Conservation (phyloP, 2,888 invertebrate species). For the Ischnura elegans region DNA sequence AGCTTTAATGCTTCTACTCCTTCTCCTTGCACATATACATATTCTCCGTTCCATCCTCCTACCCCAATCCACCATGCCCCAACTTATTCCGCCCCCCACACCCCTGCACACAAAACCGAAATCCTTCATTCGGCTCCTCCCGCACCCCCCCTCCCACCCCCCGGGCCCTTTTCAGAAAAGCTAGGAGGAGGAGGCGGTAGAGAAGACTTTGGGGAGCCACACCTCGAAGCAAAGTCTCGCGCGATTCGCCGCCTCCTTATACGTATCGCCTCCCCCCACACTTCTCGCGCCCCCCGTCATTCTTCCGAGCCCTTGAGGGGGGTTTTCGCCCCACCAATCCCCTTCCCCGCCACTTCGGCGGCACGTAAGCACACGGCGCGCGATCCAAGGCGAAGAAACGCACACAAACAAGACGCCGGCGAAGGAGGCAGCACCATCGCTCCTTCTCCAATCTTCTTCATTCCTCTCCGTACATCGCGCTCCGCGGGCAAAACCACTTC, state of each 20-base stretch:
- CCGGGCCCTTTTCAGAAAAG: conserved; percentile 32
- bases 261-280: conserved; percentile 36
- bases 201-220: too few relatives aligned
- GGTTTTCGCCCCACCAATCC: neutral
- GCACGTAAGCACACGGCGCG: neutral
- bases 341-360: neutral
- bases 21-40: conserved; percentile 4
- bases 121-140: conserved; percentile 4
- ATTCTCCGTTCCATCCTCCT: neutral
- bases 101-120: neutral
- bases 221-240: conserved; percentile 62
- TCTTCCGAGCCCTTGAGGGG: neutral
- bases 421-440: neutral
- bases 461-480: neutral
- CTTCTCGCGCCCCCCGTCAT: neutral
- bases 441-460: conserved; percentile 32
- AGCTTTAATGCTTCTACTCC: conserved; percentile 41
- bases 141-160: neutral
- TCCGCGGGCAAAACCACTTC: neutral
- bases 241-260: conserved; percentile 62
- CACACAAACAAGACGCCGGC: neutral
- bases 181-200: neutral
- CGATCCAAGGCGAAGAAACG: neutral
- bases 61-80: conserved; percentile 24
- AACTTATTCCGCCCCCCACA: conserved; percentile 36